Evolutionary conservation across 2,797 vertebrate species (phyloP).

Genomic region (Pseudochromis fuscus): DNA sequence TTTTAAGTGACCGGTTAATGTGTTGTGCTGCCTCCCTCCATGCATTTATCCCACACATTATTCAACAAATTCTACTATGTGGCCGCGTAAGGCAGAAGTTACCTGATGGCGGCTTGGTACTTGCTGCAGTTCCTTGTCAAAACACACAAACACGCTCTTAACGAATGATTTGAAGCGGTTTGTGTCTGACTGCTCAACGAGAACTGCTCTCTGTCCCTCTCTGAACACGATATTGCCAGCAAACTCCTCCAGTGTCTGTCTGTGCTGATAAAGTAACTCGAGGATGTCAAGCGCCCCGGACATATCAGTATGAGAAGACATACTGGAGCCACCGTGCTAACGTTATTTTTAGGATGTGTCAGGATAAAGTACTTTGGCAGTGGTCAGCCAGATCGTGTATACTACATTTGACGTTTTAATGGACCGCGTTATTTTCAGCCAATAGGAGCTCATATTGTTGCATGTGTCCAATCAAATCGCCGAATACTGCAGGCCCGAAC

Average conservation of each 20-base stretch:
- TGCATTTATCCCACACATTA: too few relatives aligned
- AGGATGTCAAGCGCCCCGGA: constrained; percentile 63
- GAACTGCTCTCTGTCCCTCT: constrained; percentile 65
- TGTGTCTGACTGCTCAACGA: constrained; percentile 72
- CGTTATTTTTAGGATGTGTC: too few relatives aligned
- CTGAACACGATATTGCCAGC: constrained; percentile 65
- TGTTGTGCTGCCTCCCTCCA: too few relatives aligned
- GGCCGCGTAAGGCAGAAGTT: background rate
- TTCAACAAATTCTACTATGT: too few relatives aligned
- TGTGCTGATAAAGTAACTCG: constrained; percentile 69
- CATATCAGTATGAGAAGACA: constrained; percentile 65
- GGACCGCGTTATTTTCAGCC: constrained; percentile 33
- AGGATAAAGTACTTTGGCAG: fast-evolving
- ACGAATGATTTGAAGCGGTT: constrained; percentile 70
- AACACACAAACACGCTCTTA: constrained; percentile 74
- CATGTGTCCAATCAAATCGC: constrained; percentile 44
- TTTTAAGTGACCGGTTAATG: too few relatives aligned
- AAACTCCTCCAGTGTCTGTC: constrained; percentile 77
- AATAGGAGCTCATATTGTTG: constrained; percentile 34
- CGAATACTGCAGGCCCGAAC: background rate
- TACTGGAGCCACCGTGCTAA: background rate
- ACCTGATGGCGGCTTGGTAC: constrained; percentile 80
- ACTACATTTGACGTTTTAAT: background rate
- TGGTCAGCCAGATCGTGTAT: fast-evolving
- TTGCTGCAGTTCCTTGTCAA: constrained; percentile 73